A percentile compares a stretch with the other conserved stretches of the same genome.
phyloP scores from a whole-genome alignment of 2,888 invertebrate species.

The Pachymerium ferrugineum region DNA sequence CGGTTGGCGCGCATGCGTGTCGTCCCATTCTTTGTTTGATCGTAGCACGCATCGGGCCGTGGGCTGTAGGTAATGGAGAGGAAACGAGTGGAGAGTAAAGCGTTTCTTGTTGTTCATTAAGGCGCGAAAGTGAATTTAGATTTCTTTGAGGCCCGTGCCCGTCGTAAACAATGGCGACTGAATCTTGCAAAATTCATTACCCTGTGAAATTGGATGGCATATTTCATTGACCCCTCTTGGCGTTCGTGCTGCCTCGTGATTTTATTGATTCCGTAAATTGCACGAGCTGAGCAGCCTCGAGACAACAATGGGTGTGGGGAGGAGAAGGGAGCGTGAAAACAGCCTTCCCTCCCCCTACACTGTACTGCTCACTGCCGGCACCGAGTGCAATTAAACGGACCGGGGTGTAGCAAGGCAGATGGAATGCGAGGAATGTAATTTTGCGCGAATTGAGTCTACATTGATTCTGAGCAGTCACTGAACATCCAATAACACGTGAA shows the following conservation, averaged over 20 bases:
- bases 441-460: conserved; percentile 24
- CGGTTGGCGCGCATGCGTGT: not conserved
- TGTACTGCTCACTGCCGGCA: not conserved
- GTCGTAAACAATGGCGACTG: conserved; percentile 3
- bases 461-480: conserved; percentile 1
- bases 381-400: not conserved
- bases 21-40: not conserved
- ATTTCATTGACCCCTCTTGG: conserved; percentile 16
- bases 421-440: conserved; percentile 16
- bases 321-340: not conserved
- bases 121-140: conserved; percentile 14
- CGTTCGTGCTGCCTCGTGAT: conserved; percentile 9
- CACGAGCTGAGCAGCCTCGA: not conserved
- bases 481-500: conserved; percentile 14
- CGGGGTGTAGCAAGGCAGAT: not conserved
- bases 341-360: too few relatives aligned
- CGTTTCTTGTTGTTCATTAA: conserved; percentile 22
- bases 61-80: conserved; percentile 14
- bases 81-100: not conserved
- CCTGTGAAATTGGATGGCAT: conserved; percentile 27
- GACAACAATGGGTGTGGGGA: not conserved
- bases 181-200: not conserved
- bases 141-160: not conserved
- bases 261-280: conserved; percentile 27
- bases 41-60: not conserved